Evolutionary conservation across 2,888 invertebrate genomes (phyloP).

Genomic region (Cheilosia vernalis): DNA sequence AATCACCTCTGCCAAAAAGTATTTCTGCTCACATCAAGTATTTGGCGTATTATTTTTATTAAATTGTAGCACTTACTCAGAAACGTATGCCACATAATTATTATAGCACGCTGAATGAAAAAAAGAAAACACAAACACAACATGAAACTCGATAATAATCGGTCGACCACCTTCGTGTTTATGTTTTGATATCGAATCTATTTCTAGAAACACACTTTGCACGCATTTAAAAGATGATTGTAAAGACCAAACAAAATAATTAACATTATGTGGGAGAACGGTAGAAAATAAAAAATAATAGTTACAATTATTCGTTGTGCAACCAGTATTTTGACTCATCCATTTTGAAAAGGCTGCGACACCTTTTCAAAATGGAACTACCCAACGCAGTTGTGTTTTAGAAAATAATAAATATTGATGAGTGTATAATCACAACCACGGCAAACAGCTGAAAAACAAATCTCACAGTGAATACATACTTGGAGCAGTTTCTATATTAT

Average conservation of each 20-base stretch:
- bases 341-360: no score
- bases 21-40: not conserved
- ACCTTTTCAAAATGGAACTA: no score
- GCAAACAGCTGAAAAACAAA: no score
- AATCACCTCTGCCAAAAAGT: conserved; percentile 7
- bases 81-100: not conserved
- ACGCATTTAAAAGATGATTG: not conserved
- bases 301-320: not conserved
- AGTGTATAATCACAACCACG: no score
- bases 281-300: not conserved
- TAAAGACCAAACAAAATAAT: not conserved
- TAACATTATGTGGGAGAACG: not conserved
- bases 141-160: conserved; percentile 27
- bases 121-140: conserved; percentile 3
- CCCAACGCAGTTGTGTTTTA: no score
- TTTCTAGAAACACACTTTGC: conserved; percentile 18
- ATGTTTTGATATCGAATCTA: not conserved
- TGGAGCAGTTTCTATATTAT: no score
- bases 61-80: not conserved
- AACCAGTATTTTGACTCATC: not conserved
- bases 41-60: not conserved
- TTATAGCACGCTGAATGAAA: not conserved
- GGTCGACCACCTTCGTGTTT: conserved; percentile 31
- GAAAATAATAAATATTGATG: no score
- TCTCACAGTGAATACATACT: no score